Percentiles rank a stretch among this genome's conserved stretches.
These are phyloP conservation scores for Ectropis grisescens DNA, from an alignment of 1,140 invertebrate species.

Conservation along the genomic window DNA sequence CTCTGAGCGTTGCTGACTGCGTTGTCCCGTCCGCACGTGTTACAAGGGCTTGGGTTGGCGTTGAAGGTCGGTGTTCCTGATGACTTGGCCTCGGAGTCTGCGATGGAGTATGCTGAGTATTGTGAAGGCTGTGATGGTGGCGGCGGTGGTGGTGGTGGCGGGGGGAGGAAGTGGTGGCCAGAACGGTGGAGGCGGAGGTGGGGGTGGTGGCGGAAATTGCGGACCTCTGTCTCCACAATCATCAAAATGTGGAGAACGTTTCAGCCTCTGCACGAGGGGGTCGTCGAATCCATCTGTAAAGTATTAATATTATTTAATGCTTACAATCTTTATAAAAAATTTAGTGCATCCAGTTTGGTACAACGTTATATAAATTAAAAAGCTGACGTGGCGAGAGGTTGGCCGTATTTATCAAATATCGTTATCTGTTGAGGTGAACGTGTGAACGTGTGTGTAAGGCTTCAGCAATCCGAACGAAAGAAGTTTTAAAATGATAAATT, in stretches of 20 bases:
- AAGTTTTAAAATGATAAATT: no score
- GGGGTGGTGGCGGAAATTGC: slow-evolving; percentile 13
- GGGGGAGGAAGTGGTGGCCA: slow-evolving; percentile 15
- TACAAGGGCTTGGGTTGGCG: neutral
- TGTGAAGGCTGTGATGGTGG: slow-evolving; percentile 1
- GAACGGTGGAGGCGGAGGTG: slow-evolving; percentile 12
- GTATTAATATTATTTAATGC: no score
- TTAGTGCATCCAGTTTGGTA: no score
- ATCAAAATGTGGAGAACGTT: slow-evolving; percentile 25
- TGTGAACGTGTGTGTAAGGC: no score
- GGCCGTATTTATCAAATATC: no score
- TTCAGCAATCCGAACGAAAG: no score
- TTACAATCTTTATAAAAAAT: no score
- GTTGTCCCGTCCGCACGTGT: slow-evolving; percentile 2
- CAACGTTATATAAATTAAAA: no score
- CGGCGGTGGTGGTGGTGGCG: slow-evolving; percentile 7
- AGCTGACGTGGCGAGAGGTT: no score
- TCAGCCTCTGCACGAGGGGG: slow-evolving; percentile 15
- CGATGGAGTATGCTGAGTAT: neutral
- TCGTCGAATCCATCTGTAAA: slow-evolving; percentile 18
- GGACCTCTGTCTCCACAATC: no score
- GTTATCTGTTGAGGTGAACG: no score
- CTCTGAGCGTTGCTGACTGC: slow-evolving; percentile 33
- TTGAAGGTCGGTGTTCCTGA: slow-evolving; percentile 1
- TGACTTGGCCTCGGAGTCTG: slow-evolving; percentile 2